Evolutionary conservation across 1,140 invertebrate species (phyloP), one percentile per base, ranked within the genome.

Genomic region (Leptinotarsa lineolata): DNA sequence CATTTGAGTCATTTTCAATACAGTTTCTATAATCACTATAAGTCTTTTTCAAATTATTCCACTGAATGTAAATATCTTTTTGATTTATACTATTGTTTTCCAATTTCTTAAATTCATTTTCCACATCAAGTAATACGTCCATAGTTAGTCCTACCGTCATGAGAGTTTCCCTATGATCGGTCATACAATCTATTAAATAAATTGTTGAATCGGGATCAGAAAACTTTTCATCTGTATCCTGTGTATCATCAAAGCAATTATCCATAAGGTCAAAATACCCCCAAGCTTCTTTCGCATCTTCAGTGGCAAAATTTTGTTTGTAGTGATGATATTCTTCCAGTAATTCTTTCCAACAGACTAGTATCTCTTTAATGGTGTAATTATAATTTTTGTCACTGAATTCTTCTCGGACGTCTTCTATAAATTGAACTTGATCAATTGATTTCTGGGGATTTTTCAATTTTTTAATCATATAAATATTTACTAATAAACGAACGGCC

Each of bases 381-480:
- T 21, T 30, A 12, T 20, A 63, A 20, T 63, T 63, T 63, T 20
- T n/a, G 15, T 30, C 24, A 4, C 5, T 20, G 15, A 63, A 63
- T 21, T 63, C 61, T 63, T 63, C 61, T 18, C 13, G 61, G 13
- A 63, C 61, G 20, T 63, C 61, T 63, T 63, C n/a, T 13, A 63
- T 63, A 20, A 63, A 63, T 21, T 63, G 20, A 22, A 63, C 61
- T 63, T 63, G 61, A 30, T 63, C 24, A 21, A 63, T 12, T 63
- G 61, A 20, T 63, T 63, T 63, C 13, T 63, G 61, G 20, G 61
- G 61, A 18, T 63, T 63, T 63, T 63, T 63, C 61, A 63, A 30
- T 63, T 21, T 63, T 30, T 63, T 63, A 18, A 63, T 63, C 61
- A 63, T 63, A 30, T 63, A 63, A 21, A 63, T 63, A 63, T 63